phyloP scores from a whole-genome alignment of 2,113 vertebrate genomes.

The Campylorhamphus procurvoides region DNA sequence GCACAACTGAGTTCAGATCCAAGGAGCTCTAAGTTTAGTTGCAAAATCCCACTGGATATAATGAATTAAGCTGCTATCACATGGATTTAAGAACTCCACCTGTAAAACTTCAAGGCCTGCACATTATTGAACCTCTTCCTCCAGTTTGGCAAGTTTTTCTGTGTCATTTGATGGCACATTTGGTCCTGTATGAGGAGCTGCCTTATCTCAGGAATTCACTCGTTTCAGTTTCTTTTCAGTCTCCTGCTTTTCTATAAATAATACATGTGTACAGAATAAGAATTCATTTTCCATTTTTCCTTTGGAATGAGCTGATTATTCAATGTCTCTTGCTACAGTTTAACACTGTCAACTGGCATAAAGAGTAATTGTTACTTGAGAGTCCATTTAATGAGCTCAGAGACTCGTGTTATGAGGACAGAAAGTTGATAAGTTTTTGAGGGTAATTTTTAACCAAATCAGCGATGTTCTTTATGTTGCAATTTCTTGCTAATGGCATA shows the following conservation, averaged over 20 bases:
- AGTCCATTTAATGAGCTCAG: background rate
- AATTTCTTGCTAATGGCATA: background rate
- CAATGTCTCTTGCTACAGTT: background rate
- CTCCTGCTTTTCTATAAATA: constrained; percentile 1
- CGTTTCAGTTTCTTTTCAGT: background rate
- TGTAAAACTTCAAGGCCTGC: background rate
- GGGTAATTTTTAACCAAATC: constrained; percentile 34
- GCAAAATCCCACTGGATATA: background rate
- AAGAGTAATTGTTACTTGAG: constrained; percentile 16
- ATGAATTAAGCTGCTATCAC: background rate
- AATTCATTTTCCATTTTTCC: background rate
- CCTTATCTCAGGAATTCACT: background rate
- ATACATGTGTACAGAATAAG: background rate
- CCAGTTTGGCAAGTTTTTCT: background rate
- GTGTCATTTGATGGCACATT: background rate
- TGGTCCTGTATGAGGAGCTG: background rate
- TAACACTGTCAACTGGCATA: background rate
- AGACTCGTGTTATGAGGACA: background rate
- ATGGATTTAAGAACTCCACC: background rate
- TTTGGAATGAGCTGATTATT: constrained; percentile 33
- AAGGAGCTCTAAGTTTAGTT: background rate
- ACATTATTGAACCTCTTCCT: background rate
- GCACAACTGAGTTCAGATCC: accelerated
- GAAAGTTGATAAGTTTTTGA: background rate
- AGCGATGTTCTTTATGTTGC: background rate